Base-by-base conservation (phyloP, 2,113 vertebrate genomes). In the Ploceus nigricollis region DNA sequence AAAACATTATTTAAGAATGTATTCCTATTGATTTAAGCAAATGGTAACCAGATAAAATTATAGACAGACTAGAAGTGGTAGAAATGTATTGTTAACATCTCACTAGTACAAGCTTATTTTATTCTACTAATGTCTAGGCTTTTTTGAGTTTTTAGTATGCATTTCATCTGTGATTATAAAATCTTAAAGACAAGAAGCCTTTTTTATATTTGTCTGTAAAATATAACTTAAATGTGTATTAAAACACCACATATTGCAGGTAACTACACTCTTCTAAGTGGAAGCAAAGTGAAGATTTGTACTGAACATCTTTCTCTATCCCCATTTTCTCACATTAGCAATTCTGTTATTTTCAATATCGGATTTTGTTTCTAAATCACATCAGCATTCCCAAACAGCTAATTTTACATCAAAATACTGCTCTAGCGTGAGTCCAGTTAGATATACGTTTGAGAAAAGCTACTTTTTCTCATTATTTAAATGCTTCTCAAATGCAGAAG, bases 1-100 rank as follows among this genome's bases (percentile, higher is more conserved):
- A 65, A 91, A 96, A 66, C 53, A 72, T 35, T 86, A 80, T 92
- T 95, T 78, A 95, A 90, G 25, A 93, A 83, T 47, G 42, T 71
- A 18, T 77, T 86, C 22, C 65, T 64, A 28, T 12, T 47, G 33
- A 35, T 89, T 39, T 57, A 90, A 93, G 42, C 10, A 86, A 87
- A 88, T 68, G 8, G 64, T 73, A 94, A 71, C 18, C 15, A 33
- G 14, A 83, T 44, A 83, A 93, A 93, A 50, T 20, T 39, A 90
- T 15, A 76, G 19, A 90, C 39, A 88, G 63, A 87, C 9, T 44
- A 76, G 17, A 90, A 70, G 23, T 5, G 57, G 42, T 24, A 90
- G 19, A 91, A 94, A 92, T 19, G 3, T 51, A 87, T 51, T 66
- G 75, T 60, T 86, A 95, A 66, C 25, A 83, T 60, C 42, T 66